Evolutionary conservation across 2,888 invertebrate genomes (phyloP), one percentile per base, ranked within the genome.

Genomic region (Dasypogon diadema): DNA sequence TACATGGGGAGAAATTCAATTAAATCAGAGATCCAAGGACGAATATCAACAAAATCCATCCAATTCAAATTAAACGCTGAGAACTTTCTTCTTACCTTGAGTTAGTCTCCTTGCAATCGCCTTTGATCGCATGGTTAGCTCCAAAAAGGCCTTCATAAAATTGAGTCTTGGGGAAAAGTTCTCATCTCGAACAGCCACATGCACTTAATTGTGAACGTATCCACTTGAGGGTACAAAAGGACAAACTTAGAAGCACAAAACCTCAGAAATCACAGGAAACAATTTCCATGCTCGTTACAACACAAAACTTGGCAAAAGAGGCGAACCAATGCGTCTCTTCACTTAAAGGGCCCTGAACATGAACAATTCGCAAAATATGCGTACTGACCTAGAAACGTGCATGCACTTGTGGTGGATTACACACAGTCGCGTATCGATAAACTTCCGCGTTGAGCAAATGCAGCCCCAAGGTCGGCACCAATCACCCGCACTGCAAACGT

Each of bases 121-220:
- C 81, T 86, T 85, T 78, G 84, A 85, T 82, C 85, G 85, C 86
- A 85, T 85, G 81, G 84, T 85, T 81, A 83, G 79, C 76, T 84
- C 83, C 77, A 84, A 79, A 18, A 83, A 74, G 77, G 83, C 82
- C 81, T 82, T 82, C 85, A 85, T 85, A 80, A 58, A 73, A 74
- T 21, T 48, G 42, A 46, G 22, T 60, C 42, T 18, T n/a, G 22
- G 48, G 16, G 1, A 46, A 65, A 46, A 65, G 65, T 65, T 65
- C 48, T 46, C 65, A 24, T 18, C 10, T 12, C 10, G 34, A 14
- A 46, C 65, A 46, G 22, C 24, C 48, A 65, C 24, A 8, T 24
- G 65, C 24, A 65, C 65, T 46, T 26, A 24, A 12, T 24, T 48
- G 24, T 18, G 5, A 65, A 48, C 14, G 46, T 26, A 65, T 65